Conservation (phyloP, 2,888 invertebrate genomes). For the Busseola fusca region DNA sequence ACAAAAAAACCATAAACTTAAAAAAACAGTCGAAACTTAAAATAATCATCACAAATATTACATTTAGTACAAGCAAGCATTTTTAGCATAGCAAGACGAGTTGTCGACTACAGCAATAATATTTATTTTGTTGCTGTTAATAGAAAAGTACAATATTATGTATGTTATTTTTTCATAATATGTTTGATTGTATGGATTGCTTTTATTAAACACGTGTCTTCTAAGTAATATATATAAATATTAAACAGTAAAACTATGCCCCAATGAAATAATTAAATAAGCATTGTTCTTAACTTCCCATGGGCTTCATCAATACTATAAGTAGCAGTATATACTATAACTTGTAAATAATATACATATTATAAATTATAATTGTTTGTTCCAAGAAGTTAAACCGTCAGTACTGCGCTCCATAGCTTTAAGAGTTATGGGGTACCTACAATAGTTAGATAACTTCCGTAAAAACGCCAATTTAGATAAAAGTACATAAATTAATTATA, state of each 20-base stretch:
- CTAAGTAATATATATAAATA: slow-evolving; percentile 26
- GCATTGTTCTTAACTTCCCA: slow-evolving; percentile 13
- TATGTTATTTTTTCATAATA: slow-evolving; percentile 38
- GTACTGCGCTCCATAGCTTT: slow-evolving; percentile 15
- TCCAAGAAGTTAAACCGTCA: slow-evolving; percentile 24
- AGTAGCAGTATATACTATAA: slow-evolving; percentile 10
- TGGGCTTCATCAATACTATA: slow-evolving; percentile 8
- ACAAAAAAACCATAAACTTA: slow-evolving; percentile 1
- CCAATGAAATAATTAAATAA: slow-evolving; percentile 18
- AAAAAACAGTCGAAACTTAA: slow-evolving; percentile 1
- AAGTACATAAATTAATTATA: slow-evolving; percentile 42
- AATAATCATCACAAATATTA: slow-evolving; percentile 14
- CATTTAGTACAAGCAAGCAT: slow-evolving; percentile 54
- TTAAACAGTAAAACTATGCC: slow-evolving; percentile 16
- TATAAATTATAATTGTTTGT: slow-evolving; percentile 26
- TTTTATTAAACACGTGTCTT: slow-evolving; percentile 29
- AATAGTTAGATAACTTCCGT: slow-evolving; percentile 25
- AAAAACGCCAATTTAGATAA: slow-evolving; percentile 46
- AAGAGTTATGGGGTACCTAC: slow-evolving; percentile 36
- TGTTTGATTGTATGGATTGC: slow-evolving; percentile 26
- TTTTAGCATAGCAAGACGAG: slow-evolving; percentile 37
- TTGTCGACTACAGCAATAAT: slow-evolving; percentile 47
- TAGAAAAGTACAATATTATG: slow-evolving; percentile 51
- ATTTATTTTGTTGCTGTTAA: slow-evolving; percentile 31
- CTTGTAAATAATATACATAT: slow-evolving; percentile 36